Evolutionary conservation across 2,888 invertebrate species (phyloP).

Genomic region (Parnassius smintheus): DNA sequence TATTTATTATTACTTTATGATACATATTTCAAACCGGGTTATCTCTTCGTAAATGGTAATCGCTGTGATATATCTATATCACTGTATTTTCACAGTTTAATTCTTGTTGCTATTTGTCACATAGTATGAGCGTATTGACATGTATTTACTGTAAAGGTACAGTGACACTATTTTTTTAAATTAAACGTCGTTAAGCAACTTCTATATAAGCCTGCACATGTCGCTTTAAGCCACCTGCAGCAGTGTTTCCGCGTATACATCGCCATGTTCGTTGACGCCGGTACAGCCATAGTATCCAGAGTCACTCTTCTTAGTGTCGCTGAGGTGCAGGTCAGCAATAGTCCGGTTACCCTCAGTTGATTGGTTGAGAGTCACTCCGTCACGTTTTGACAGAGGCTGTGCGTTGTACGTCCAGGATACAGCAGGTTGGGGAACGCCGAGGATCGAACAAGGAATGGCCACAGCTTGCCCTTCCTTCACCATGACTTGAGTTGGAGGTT

Average conservation of each 20-base stretch:
- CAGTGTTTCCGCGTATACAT: conserved; percentile 49
- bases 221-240: conserved; percentile 32
- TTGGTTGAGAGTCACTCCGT: conserved; percentile 32
- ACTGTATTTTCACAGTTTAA: too few species aligned
- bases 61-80: too few species aligned
- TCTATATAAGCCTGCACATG: conserved; percentile 2
- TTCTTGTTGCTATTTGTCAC: too few species aligned
- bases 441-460: conserved; percentile 51
- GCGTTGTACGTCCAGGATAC: conserved; percentile 55
- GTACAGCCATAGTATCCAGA: conserved; percentile 64
- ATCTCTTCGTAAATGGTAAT: too few species aligned
- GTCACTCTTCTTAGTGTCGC: conserved; percentile 47
- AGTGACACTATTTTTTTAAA: too few species aligned
- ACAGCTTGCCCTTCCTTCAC: conserved; percentile 36
- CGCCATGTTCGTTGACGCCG: conserved; percentile 50
- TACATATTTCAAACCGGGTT: too few species aligned
- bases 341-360: conserved; percentile 27
- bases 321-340: conserved; percentile 49
- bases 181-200: neutral
- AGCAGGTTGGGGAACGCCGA: conserved; percentile 46
- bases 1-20: too few species aligned
- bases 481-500: conserved; percentile 12
- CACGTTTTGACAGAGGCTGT: conserved; percentile 38
- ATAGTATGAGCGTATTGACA: too few species aligned
- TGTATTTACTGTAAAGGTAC: too few species aligned